Conservation (phyloP, 2,113 vertebrate genomes). For the Pseudorhombus dupliciocellatus region DNA sequence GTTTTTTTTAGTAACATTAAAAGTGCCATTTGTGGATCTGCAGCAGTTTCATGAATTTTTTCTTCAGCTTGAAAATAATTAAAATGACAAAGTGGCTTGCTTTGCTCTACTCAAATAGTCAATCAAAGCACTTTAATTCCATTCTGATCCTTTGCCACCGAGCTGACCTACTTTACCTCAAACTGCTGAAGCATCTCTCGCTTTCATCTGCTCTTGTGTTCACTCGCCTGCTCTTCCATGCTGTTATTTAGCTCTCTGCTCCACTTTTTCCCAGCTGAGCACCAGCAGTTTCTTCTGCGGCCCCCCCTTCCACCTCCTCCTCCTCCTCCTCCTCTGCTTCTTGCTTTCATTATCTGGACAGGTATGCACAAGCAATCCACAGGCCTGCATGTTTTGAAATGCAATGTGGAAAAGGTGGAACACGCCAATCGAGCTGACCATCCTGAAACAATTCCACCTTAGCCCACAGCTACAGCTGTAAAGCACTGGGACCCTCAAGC, state of each 20-base stretch:
- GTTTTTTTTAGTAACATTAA: not conserved
- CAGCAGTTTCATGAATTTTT: not conserved
- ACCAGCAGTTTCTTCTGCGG: conserved; percentile 36
- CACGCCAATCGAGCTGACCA: conserved; percentile 66
- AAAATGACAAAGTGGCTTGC: not conserved
- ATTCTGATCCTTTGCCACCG: conserved; percentile 42
- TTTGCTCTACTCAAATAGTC: conserved; percentile 58
- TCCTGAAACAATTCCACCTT: conserved; percentile 10
- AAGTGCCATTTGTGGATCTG: conserved; percentile 1
- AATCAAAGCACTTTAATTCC: conserved; percentile 57
- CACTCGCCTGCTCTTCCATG: conserved; percentile 10
- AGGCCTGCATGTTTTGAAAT: conserved; percentile 76
- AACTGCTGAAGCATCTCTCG: conserved; percentile 52
- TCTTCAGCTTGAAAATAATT: not conserved
- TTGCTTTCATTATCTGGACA: conserved; percentile 75
- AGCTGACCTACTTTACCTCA: conserved; percentile 71
- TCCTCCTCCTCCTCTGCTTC: not conserved
- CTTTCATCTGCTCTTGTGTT: conserved; percentile 49
- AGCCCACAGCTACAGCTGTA: conserved; percentile 19
- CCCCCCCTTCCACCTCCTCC: conserved; percentile 3
- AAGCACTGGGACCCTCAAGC: conserved; percentile 23
- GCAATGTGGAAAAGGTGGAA: conserved; percentile 63
- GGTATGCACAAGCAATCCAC: conserved; percentile 72
- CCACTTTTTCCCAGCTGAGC: conserved; percentile 41
- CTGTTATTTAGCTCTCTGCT: conserved; percentile 35